A percentile compares a stretch with the other conserved stretches of the same genome.
Conservation (phyloP, 2,797 vertebrate genomes). For the Capromys pilorides region DNA sequence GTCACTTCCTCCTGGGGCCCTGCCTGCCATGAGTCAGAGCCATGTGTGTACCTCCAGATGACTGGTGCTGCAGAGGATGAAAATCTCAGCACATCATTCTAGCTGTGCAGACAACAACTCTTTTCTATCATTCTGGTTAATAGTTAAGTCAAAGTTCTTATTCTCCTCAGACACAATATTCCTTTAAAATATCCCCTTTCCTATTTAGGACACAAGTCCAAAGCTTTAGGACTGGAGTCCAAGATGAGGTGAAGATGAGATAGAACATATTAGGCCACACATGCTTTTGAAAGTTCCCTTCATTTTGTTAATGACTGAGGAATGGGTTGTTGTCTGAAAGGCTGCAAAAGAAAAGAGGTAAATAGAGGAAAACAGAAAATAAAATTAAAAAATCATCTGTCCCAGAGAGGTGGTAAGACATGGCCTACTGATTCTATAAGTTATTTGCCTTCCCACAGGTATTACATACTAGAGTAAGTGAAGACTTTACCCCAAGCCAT, state of each 20-base stretch:
- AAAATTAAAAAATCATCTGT: neutral
- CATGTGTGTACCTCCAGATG: neutral
- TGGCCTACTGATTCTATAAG: neutral
- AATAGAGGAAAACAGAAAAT: neutral
- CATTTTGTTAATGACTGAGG: neutral
- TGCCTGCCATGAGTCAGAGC: slow-evolving; percentile 1
- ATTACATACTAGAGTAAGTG: neutral
- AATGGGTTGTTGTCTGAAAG: neutral
- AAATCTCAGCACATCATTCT: neutral
- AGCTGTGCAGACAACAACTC: neutral
- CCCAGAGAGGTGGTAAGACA: neutral
- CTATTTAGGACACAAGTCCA: neutral
- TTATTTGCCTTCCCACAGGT: neutral
- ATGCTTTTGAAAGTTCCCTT: neutral
- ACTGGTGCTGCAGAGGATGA: neutral
- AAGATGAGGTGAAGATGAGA: too few relatives aligned
- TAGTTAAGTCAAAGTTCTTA: neutral
- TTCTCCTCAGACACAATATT: neutral
- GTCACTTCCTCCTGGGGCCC: neutral
- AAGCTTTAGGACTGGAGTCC: neutral
- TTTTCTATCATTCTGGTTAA: neutral
- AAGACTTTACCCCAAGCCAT: neutral
- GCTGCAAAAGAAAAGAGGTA: neutral
- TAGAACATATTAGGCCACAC: too few relatives aligned
- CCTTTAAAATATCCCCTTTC: neutral